Conservation (phyloP, 2,797 vertebrate genomes). For the Sebastes aleutianus region DNA sequence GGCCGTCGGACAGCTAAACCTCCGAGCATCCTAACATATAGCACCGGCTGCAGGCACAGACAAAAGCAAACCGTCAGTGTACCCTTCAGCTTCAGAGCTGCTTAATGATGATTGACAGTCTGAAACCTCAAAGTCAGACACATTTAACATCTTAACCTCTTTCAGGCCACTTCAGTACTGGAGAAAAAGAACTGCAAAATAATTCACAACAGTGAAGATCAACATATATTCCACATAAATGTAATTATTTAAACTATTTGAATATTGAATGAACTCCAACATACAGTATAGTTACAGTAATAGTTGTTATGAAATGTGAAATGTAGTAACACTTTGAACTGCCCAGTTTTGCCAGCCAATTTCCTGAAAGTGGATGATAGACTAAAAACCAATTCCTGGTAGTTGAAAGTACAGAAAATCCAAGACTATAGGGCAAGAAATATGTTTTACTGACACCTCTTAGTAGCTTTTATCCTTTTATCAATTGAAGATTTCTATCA, state of each 20-base stretch:
- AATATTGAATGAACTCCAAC: neutral
- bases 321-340: neutral
- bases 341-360: neutral
- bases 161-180: slow-evolving; percentile 1
- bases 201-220: neutral
- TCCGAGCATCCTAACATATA: slow-evolving; percentile 51
- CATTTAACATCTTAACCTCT: slow-evolving; percentile 43
- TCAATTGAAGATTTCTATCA: slow-evolving; percentile 62
- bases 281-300: neutral
- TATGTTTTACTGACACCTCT: slow-evolving; percentile 47
- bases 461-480: slow-evolving; percentile 50
- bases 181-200: neutral
- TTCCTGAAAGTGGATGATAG: slow-evolving; percentile 7
- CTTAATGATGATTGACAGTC: slow-evolving; percentile 65
- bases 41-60: slow-evolving; percentile 53
- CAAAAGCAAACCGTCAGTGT: slow-evolving; percentile 62
- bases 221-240: neutral
- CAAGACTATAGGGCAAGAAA: neutral
- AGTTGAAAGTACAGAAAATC: neutral
- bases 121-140: slow-evolving; percentile 32
- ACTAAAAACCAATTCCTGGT: neutral
- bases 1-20: slow-evolving; percentile 50
- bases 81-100: slow-evolving; percentile 60
- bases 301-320: neutral
- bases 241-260: neutral